phyloP scores from a whole-genome alignment of 2,888 invertebrate genomes.

The Arge pagana region DNA sequence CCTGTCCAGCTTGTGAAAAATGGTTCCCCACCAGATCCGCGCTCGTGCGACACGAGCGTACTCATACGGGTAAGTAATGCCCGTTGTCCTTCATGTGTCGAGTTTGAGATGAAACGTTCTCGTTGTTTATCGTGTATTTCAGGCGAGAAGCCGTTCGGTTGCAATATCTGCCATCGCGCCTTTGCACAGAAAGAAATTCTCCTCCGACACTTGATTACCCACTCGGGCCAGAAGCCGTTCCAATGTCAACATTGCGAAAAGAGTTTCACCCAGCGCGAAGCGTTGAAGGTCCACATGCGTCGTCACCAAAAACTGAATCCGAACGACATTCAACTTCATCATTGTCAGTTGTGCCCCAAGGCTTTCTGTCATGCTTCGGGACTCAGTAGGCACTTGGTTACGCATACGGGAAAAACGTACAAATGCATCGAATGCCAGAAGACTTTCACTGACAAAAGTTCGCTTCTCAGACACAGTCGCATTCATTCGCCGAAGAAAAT shows the following conservation, averaged over 20 bases:
- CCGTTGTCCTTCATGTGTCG: constrained; percentile 36
- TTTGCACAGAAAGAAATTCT: constrained; percentile 77
- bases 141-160: constrained; percentile 56
- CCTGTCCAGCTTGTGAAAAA: constrained; percentile 67
- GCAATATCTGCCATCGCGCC: constrained; percentile 63
- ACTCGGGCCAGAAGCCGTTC: constrained; percentile 67
- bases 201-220: constrained; percentile 55
- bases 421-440: constrained; percentile 70
- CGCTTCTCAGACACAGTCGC: constrained; percentile 67
- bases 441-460: constrained; percentile 73
- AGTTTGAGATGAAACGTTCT: not conserved
- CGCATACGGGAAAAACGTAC: constrained; percentile 69
- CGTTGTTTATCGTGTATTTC: constrained; percentile 17
- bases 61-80: constrained; percentile 65
- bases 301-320: constrained; percentile 64
- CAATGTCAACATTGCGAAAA: constrained; percentile 69
- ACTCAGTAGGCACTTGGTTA: constrained; percentile 69
- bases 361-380: constrained; percentile 67
- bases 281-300: constrained; percentile 67
- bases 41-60: constrained; percentile 70
- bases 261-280: constrained; percentile 75
- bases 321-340: constrained; percentile 66
- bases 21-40: constrained; percentile 71
- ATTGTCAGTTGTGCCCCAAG: constrained; percentile 70
- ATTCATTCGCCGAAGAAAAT: constrained; percentile 53